Evolutionary conservation across 1,140 invertebrate genomes (phyloP).

Genomic region (Formica exsecta): DNA sequence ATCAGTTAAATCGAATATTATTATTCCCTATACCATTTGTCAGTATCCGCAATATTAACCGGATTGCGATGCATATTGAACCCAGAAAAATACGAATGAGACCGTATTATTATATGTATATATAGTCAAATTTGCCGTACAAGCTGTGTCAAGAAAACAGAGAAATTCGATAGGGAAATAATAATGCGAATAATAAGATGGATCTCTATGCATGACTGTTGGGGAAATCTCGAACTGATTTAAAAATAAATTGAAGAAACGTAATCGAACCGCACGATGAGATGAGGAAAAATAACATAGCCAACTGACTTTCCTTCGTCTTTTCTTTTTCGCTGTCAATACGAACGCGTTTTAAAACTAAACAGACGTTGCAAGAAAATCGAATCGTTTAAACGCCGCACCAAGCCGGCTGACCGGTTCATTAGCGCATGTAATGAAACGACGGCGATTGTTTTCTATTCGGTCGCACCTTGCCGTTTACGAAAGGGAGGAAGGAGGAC

Average conservation of each 20-base stretch:
- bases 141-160: background rate
- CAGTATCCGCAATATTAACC: background rate
- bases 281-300: background rate
- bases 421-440: constrained; percentile 67
- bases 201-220: constrained; percentile 24
- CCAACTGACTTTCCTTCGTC: constrained; percentile 3
- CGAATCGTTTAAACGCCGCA: constrained; percentile 60
- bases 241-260: constrained; percentile 70
- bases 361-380: constrained; percentile 57
- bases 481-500: background rate
- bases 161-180: constrained; percentile 45
- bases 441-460: constrained; percentile 67
- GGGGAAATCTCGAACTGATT: constrained; percentile 60
- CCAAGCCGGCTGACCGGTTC: constrained; percentile 60
- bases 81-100: constrained; percentile 30
- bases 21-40: background rate
- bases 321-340: background rate
- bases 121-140: background rate
- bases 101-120: background rate
- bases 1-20: constrained; percentile 9
- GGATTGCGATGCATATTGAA: constrained; percentile 7
- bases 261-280: background rate
- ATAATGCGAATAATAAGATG: constrained; percentile 68
- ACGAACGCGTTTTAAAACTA: background rate
- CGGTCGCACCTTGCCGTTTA: constrained; percentile 37